Evolutionary conservation across 2,113 vertebrate species (phyloP), one percentile per base, ranked within the genome.

Genomic region (Galbula dea): DNA sequence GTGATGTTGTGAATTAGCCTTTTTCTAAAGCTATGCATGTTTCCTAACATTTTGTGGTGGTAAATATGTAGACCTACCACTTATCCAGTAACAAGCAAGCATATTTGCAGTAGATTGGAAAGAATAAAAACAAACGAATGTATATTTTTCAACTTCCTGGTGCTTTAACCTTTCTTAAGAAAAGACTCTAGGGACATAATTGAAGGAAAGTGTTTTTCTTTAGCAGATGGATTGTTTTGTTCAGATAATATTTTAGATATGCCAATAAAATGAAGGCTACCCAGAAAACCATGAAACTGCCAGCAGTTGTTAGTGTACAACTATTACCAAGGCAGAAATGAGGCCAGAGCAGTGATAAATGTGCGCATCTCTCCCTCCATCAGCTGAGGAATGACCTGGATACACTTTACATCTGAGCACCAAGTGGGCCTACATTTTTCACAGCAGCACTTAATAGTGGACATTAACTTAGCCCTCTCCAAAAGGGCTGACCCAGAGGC

Each of bases 331-430:
- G 97, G 98, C 98, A 98, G 98, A 99, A 99, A 99, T 98, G 98
- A 99, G 99, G 98, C 98, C 99, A 98, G 97, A 98, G 97, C 94
- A 96, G 97, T 99, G 99, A 99, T 99, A 97, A 99, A 99, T 98
- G 98, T 95, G 95, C 96, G 89, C 95, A 98, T 98, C 98, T 98
- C 93, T 67, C 83, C 74, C 97, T 97, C 98, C 98, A 98, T 98
- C 97, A 98, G 98, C 98, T 97, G 98, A 98, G 98, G 97, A 96
- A 98, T 99, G 99, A 99, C 99, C 98, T 98, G 98, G 98, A 98
- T 98, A 98, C 97, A 97, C 98, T 97, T 97, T 98, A 96, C 97
- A 98, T 98, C 97, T 97, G 96, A 95, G 98, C 98, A 98, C 98
- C 98, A 98, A 98, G 98, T 98, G 98, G 98, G 98, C 98, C 98